These are phyloP conservation scores for Saguinus midas DNA, from an alignment of 2,113 vertebrate genomes.

Conservation along the genomic window DNA sequence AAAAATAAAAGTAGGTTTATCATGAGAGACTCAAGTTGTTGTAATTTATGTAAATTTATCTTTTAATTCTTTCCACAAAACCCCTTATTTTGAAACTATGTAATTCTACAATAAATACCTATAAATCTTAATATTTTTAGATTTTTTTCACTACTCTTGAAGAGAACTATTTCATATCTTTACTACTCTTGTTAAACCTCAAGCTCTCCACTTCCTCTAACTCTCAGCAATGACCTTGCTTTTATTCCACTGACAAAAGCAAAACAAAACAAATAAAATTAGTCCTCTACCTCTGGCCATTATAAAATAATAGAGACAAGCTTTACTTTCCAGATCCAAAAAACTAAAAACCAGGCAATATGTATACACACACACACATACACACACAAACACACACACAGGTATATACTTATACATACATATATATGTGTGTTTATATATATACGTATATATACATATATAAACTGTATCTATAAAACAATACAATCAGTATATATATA, in stretches of 20 bases:
- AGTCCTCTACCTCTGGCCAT: background rate
- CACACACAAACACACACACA: too few species aligned
- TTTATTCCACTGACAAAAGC: background rate
- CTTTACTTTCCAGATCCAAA: background rate
- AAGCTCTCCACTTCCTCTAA: background rate
- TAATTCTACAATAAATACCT: background rate
- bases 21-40: background rate
- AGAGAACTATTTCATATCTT: background rate
- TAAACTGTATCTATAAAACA: too few species aligned
- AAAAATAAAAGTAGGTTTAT: background rate
- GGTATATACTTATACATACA: too few species aligned
- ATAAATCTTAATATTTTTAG: background rate
- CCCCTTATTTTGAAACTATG: background rate
- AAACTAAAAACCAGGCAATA: background rate
- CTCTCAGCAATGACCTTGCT: background rate
- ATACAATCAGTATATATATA: too few species aligned
- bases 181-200: background rate
- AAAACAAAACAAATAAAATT: background rate
- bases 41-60: background rate
- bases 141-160: background rate
- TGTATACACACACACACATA: background rate
- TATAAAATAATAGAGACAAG: background rate
- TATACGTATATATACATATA: too few species aligned
- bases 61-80: background rate
- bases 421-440: too few species aligned